Conservation (phyloP, 2,888 invertebrate species). For the Bhutanitis thaidina region DNA sequence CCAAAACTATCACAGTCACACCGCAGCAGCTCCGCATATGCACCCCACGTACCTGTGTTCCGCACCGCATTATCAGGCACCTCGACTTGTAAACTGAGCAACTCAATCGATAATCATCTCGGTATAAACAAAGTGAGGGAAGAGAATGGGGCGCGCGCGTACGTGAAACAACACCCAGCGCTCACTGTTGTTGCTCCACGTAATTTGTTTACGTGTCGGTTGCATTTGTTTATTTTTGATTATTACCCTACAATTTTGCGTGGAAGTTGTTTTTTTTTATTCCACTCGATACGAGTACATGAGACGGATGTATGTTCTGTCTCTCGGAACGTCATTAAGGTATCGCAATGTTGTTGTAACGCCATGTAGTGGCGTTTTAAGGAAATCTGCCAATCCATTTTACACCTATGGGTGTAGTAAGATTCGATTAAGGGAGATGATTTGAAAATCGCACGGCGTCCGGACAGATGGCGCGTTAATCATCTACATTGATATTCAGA, state of each 20-base stretch:
- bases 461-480: too few relatives aligned
- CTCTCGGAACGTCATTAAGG: too few relatives aligned
- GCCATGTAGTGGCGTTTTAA: too few relatives aligned
- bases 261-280: background rate
- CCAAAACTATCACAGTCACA: background rate
- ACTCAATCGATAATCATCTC: constrained; percentile 74
- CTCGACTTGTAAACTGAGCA: constrained; percentile 74
- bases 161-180: constrained; percentile 5
- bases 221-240: constrained; percentile 17
- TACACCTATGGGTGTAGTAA: too few relatives aligned
- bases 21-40: constrained; percentile 23
- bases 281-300: too few relatives aligned
- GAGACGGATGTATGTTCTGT: too few relatives aligned
- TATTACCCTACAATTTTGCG: background rate
- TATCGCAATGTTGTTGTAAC: too few relatives aligned
- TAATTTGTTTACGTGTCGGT: constrained; percentile 17
- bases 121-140: constrained; percentile 25
- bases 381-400: too few relatives aligned
- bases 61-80: constrained; percentile 66
- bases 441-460: too few relatives aligned
- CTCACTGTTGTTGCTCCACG: constrained; percentile 6
- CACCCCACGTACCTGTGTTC: constrained; percentile 47
- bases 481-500: too few relatives aligned
- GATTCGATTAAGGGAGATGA: too few relatives aligned
- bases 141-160: constrained; percentile 18